A percentile compares a stretch with the other conserved stretches of the same genome.
These are phyloP conservation scores for Helicolenus hilgendorfi DNA, from an alignment of 2,797 vertebrate genomes.

Conservation along the genomic window DNA sequence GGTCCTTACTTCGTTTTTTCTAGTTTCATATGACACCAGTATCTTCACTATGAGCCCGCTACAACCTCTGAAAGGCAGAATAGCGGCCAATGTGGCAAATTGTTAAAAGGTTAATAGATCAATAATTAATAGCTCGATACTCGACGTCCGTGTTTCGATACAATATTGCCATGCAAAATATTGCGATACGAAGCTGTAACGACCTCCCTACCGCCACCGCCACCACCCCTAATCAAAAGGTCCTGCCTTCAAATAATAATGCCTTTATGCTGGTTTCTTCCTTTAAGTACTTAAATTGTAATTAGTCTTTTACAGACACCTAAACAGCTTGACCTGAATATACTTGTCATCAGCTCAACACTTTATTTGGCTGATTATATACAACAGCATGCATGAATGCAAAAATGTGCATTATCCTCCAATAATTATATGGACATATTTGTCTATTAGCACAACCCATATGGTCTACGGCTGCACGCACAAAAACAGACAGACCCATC, in stretches of 20 bases:
- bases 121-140: no score
- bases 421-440: slow-evolving; percentile 2
- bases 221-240: neutral
- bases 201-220: no score
- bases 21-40: no score
- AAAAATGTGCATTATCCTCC: neutral
- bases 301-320: neutral
- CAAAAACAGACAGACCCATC: neutral
- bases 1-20: no score
- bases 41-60: no score
- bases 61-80: no score
- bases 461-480: neutral
- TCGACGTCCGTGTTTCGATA: no score
- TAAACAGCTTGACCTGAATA: no score
- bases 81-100: no score
- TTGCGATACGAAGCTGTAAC: no score
- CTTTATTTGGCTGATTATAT: neutral
- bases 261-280: neutral
- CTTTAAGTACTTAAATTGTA: neutral
- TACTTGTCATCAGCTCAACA: neutral
- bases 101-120: no score
- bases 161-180: no score
- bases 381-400: neutral
- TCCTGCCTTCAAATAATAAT: neutral
- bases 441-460: slow-evolving; percentile 13